phyloP scores from a whole-genome alignment of 2,797 vertebrate genomes.

The Merluccius polli region DNA sequence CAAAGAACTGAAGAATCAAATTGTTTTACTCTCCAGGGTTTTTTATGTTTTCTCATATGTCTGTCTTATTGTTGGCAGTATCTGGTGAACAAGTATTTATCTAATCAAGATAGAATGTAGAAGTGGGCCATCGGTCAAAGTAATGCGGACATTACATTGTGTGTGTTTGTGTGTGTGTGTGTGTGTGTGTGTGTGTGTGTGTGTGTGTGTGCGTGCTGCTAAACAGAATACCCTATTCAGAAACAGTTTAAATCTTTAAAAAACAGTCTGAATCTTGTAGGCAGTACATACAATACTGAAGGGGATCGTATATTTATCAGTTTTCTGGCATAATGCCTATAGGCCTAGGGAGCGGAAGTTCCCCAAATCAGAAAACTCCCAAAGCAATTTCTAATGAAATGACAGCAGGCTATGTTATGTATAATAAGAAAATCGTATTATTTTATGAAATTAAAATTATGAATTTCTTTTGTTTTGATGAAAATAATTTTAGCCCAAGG shows the following conservation, averaged over 20 bases:
- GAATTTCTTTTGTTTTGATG: background rate
- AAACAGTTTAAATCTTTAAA: background rate
- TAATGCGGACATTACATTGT: constrained; percentile 1
- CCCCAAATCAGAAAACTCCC: background rate
- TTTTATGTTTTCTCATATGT: background rate
- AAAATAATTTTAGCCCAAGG: background rate
- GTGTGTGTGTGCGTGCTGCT: constrained; percentile 5
- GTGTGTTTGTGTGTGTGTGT: background rate
- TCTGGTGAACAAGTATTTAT: background rate
- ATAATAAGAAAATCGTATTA: background rate
- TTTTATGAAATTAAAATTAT: background rate
- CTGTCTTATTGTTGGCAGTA: background rate
- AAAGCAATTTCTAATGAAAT: background rate
- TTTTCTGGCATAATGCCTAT: background rate
- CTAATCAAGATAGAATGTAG: background rate
- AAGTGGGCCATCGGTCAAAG: background rate
- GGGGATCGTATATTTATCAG: background rate
- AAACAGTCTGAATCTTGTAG: background rate
- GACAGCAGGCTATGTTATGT: background rate
- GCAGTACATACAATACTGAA: background rate
- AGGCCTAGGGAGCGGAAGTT: background rate
- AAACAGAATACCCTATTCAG: background rate
- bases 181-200: background rate
- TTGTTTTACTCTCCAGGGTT: background rate
- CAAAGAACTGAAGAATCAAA: background rate